Percentiles rank a stretch among this genome's conserved stretches.
Evolutionary conservation across 2,888 invertebrate species (phyloP).

Genomic region (Clivina fossor): DNA sequence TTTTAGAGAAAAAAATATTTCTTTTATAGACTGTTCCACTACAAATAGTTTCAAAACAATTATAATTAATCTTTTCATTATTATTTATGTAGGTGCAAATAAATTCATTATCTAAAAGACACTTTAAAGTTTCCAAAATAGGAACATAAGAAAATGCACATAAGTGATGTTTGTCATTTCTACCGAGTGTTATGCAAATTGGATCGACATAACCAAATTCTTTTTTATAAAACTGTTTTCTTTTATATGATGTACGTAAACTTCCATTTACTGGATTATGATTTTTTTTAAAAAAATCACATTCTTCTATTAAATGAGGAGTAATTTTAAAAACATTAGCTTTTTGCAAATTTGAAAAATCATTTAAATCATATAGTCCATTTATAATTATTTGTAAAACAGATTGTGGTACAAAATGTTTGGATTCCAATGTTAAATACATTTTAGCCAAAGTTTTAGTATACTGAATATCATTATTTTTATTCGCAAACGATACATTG

Average conservation of each 20-base stretch:
- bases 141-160: constrained; percentile 6
- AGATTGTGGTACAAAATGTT: too few relatives aligned
- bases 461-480: too few relatives aligned
- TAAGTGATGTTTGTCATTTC: constrained; percentile 5
- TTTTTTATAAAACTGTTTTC: constrained; percentile 4
- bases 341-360: too few relatives aligned
- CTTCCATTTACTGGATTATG: background rate
- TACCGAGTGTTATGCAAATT: background rate
- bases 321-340: too few relatives aligned
- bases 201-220: background rate
- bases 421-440: constrained; percentile 2
- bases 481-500: too few relatives aligned
- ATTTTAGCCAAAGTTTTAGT: too few relatives aligned
- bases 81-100: background rate
- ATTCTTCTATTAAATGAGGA: too few relatives aligned
- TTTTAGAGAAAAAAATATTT: background rate
- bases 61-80: background rate
- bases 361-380: too few relatives aligned
- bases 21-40: constrained; percentile 15
- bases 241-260: background rate
- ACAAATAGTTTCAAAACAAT: background rate
- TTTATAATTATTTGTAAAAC: too few relatives aligned
- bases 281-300: background rate
- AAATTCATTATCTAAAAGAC: background rate
- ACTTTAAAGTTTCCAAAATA: constrained; percentile 7